Percentiles rank a stretch among this genome's conserved stretches.
Evolutionary conservation across 2,113 vertebrate genomes (phyloP).

Genomic region (Spheniscus mendiculus): DNA sequence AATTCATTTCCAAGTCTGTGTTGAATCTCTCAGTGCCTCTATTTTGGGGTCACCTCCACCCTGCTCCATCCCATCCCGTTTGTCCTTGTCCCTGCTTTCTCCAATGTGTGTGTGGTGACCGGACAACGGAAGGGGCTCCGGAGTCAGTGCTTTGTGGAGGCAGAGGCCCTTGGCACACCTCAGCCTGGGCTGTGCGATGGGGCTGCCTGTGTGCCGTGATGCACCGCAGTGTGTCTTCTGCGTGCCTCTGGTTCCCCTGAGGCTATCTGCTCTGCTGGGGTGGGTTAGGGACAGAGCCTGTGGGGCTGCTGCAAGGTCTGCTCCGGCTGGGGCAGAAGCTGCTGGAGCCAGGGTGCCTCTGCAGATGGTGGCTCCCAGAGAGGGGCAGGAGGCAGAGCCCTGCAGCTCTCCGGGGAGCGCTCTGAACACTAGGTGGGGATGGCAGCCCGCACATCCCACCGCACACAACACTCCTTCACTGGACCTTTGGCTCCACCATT

Average conservation of each 20-base stretch:
- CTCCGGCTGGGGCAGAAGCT: not conserved
- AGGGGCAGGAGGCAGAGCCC: not conserved
- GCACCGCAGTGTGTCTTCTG: accelerated
- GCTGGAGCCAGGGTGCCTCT: accelerated
- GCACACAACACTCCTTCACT: accelerated
- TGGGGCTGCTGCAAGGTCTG: not conserved
- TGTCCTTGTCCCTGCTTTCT: not conserved
- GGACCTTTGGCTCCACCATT: accelerated
- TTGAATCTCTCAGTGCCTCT: not conserved
- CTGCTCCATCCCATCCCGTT: not conserved
- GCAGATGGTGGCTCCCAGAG: accelerated
- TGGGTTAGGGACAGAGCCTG: not conserved
- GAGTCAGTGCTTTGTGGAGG: not conserved
- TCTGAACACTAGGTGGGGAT: slow-evolving; percentile 26
- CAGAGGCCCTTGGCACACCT: not conserved
- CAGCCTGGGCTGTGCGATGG: accelerated
- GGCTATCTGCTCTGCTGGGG: accelerated
- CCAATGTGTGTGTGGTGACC: accelerated
- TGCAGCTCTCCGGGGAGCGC: not conserved
- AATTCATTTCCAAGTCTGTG: not conserved
- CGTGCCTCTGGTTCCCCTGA: accelerated
- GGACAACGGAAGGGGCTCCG: not conserved
- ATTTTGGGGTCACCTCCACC: not conserved
- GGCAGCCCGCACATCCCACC: not conserved
- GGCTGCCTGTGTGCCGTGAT: not conserved